Evolutionary conservation across 1,140 invertebrate species (phyloP), one percentile per base, ranked within the genome.

Genomic region (Paraescarpia echinospica): DNA sequence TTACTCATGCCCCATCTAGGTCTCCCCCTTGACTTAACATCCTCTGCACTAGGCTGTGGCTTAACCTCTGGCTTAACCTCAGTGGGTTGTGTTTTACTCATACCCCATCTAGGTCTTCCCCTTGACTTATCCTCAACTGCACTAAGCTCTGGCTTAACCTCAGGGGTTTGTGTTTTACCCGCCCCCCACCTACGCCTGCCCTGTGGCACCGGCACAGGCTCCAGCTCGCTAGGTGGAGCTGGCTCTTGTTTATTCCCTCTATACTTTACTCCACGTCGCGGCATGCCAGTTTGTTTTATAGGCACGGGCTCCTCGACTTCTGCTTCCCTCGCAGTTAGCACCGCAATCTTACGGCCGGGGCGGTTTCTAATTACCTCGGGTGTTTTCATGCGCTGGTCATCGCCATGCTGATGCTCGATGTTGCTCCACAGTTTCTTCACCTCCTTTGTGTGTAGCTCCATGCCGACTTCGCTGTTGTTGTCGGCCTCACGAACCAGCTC

Each of bases 401-500:
- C 89, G 33, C 34, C 90, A 35, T 90, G 90, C 8, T 90, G 90
- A 34, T 90, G 90, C 90, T 90, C 35, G 33, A 34, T 90, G 33
- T 33, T 90, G 34, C 90, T 90, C 90, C 90, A 34, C 90, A 90
- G 33, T 90, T 90, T 90, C 90, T 34, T 41, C 34, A 90, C 89
- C 89, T 34, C 35, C 2, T 90, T 34, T 14, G 33, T 90, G 89
- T 90, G 34, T 27, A 35, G 89, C 2, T 90, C 33, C 35, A 35
- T 35, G 8, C 89, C 35, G 31, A 31, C 89, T 33, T 35, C 35
- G 33, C 89, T 51, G 91, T 35, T 4, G 34, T 91, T 48, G 48
- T 93, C 92, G n/a, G 35, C 90, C 88, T 91, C 91, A 35, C 91
- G 34, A n/a, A 92, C 48, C 88, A 93, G 89, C 35, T 93, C 93